Evolutionary conservation across 2,888 invertebrate genomes (phyloP), one percentile per base, ranked within the genome.

Genomic region (Drosophila tripunctata): DNA sequence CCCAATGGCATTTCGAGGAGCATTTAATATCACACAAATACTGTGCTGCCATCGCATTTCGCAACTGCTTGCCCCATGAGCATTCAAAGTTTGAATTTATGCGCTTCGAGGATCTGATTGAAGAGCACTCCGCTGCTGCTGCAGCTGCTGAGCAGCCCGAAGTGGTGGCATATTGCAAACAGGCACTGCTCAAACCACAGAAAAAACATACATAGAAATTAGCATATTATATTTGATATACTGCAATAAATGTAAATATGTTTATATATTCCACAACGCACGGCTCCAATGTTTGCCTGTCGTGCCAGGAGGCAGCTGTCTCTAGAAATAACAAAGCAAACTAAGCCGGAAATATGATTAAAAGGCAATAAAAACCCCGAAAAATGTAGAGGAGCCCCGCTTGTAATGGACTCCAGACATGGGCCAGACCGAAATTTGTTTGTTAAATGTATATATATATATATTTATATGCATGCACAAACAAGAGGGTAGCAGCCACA

Each of bases 1-100:
- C 93, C 60, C 75, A 88, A 27, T 98, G 96, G 96, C 79, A 92
- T 35, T 98, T 98, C 92, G 95, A 98, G 88, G 98, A 98, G 92
- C 95, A 94, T 33, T 91, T 96, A 74, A 80, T 97, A 40, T 94
- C 96, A 90, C 92, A 94, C 0, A 92, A 93, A 52, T 96, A 98
- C 91, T 95, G 95, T 88, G 95, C 96, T 15, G 94, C 96, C 15
- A 95, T 97, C 21, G 96, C 96, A 12, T 89, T 94, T 55, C 90
- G 91, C 80, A 84, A 91, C 82, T 78, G 87, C 71, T 50, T 67
- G 33, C 88, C 89, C 6, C 73, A 77, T 15, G 74, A 75, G 27
- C 66, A 83, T 41, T 66, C 68, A 27, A 78, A 74, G 7, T 96
- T 94, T 90, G 90, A 91, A 57, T 90, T 92, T 71, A 79, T 96